phyloP scores from a whole-genome alignment of 2,888 invertebrate species.

The Spialia ferax region DNA sequence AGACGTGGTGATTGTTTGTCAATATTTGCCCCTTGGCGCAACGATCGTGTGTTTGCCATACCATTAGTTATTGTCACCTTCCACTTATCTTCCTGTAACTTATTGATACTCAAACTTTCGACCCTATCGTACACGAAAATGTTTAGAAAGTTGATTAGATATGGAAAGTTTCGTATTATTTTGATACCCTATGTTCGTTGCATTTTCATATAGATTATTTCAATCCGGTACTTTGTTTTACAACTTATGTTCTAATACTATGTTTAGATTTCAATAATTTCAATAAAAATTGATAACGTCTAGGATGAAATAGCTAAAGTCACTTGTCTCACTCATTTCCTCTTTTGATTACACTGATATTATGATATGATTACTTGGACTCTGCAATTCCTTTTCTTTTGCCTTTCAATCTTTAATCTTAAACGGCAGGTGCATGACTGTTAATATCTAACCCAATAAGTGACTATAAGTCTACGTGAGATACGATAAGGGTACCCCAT shows the following conservation, averaged over 20 bases:
- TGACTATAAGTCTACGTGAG: constrained; percentile 43
- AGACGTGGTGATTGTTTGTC: constrained; percentile 57
- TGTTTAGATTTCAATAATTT: background rate
- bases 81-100: constrained; percentile 40
- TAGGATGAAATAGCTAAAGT: background rate
- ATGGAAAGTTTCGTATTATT: constrained; percentile 2
- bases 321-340: background rate
- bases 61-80: constrained; percentile 48
- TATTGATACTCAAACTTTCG: constrained; percentile 20
- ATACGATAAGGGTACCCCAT: constrained; percentile 46
- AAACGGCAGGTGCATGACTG: constrained; percentile 18
- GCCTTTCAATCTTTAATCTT: constrained; percentile 1
- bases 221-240: background rate
- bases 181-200: background rate
- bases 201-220: background rate
- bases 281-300: background rate
- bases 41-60: constrained; percentile 42
- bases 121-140: background rate
- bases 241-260: background rate
- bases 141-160: constrained; percentile 13
- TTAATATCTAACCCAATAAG: constrained; percentile 31
- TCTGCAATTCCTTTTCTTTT: background rate
- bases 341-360: background rate
- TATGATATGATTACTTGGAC: background rate
- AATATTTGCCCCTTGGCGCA: constrained; percentile 54